Conservation (phyloP, 2,888 invertebrate species). For the Synergus gifuensis region DNA sequence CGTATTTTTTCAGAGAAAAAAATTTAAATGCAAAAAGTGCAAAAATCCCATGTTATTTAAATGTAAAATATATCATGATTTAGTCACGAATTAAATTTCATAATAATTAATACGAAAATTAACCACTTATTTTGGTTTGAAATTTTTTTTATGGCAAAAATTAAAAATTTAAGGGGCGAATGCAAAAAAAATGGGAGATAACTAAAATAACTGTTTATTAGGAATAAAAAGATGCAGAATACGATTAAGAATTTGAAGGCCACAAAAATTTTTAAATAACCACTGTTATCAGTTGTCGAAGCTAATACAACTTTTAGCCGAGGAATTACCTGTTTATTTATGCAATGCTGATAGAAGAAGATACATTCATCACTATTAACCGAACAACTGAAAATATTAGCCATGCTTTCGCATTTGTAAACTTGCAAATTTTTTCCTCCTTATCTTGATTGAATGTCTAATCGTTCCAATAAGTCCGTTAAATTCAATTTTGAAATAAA, state of each 20-base stretch:
- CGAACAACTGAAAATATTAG: background rate
- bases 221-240: too few relatives aligned
- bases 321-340: background rate
- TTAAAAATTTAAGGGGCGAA: too few relatives aligned
- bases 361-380: conserved; percentile 1
- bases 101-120: too few relatives aligned
- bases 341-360: background rate
- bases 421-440: background rate
- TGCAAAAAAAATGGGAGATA: too few relatives aligned
- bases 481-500: background rate
- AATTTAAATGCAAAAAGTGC: too few relatives aligned
- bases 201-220: too few relatives aligned
- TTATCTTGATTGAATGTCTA: background rate
- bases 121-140: too few relatives aligned
- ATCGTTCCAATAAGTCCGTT: background rate
- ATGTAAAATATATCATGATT: too few relatives aligned
- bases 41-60: too few relatives aligned
- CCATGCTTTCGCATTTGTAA: background rate
- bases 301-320: background rate
- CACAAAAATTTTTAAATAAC: background rate
- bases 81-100: too few relatives aligned
- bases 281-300: background rate
- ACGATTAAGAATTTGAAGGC: background rate
- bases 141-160: too few relatives aligned
- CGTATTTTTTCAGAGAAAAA: too few relatives aligned